Evolutionary conservation across 2,797 vertebrate species (phyloP), one percentile per base, ranked within the genome.

Genomic region (Intellagama lesueurii): DNA sequence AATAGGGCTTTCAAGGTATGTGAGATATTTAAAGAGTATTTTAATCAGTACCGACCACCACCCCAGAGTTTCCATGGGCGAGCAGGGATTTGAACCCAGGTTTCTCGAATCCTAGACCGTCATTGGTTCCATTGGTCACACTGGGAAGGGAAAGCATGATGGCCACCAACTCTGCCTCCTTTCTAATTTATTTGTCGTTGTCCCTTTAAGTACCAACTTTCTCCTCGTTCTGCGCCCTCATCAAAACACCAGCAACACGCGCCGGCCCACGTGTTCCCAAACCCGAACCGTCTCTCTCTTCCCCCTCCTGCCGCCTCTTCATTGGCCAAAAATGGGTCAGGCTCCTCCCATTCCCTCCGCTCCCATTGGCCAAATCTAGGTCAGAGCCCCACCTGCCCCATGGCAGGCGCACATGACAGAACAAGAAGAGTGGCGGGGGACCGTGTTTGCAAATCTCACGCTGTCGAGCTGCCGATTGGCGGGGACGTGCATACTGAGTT

Each of bases 341-440:
- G 92, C 96, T 95, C 97, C 97, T 93, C 98, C 98, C 94, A 90
- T 90, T 69, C 16, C 5, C 2, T 81, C 68, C 2, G n/a, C 44
- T 85, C 52, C 81, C 1, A 98, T 98, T 98, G 98, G 98, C 1
- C 89, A 96, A 96, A 98, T 97, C 86, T 97, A 97, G 97, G 98
- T 98, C 97, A 97, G 90, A 70, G 91, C 95, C 96, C 97, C 69
- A 86, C 80, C 75, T 82, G 80, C 91, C 87, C 66, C 82, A 47
- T 90, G 85, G 89, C 89, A 90, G 81, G 77, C 86, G 86, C 86
- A 87, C 86, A 90, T 87, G 86, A 90, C 89, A 90, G 85, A 87
- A 52, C 52, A 6, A 80, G 89, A 26, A 22, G 80, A 28, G 32
- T 8, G 52, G 66, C 47, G 56, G 56, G 26, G 76, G 32, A 82